These are phyloP conservation scores for Myripristis murdjan DNA, from an alignment of 2,797 vertebrate species.

Conservation along the genomic window DNA sequence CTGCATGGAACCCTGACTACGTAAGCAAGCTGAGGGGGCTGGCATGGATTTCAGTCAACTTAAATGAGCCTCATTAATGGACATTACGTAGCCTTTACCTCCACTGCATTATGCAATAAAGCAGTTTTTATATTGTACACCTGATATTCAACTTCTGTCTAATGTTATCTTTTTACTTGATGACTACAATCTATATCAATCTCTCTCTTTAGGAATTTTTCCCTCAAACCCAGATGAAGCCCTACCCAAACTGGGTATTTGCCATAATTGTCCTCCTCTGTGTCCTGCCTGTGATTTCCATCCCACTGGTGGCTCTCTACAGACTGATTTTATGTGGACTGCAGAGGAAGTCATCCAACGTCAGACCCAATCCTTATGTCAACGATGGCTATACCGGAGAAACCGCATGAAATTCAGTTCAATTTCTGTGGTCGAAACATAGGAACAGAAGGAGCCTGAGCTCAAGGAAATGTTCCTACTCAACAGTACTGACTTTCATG, in stretches of 20 bases:
- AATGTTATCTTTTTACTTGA: not conserved
- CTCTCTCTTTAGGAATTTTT: slow-evolving; percentile 84
- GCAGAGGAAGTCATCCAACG: not conserved
- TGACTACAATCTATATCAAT: not conserved
- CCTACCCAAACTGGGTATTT: slow-evolving; percentile 89
- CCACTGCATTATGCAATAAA: not conserved
- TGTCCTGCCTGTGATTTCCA: slow-evolving; percentile 79
- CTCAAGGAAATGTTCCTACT: slow-evolving; percentile 1
- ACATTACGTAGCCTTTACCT: too few species aligned
- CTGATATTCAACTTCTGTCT: not conserved
- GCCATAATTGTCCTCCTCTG: slow-evolving; percentile 84
- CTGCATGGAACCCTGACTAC: slow-evolving; percentile 89
- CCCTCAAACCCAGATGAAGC: slow-evolving; percentile 81
- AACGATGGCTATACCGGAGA: slow-evolving; percentile 61
- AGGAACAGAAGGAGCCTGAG: not conserved
- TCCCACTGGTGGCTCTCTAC: slow-evolving; percentile 85
- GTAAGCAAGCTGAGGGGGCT: slow-evolving; percentile 77
- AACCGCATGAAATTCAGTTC: too few species aligned
- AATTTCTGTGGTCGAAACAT: slow-evolving; percentile 56
- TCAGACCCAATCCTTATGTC: slow-evolving; percentile 32
- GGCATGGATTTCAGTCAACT: too few species aligned
- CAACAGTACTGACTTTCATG: not conserved
- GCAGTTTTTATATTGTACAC: not conserved
- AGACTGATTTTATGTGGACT: slow-evolving; percentile 59
- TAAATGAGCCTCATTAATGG: too few species aligned